phyloP scores from a whole-genome alignment of 1,140 invertebrate genomes.

The Lepidotrigona ventralis region DNA sequence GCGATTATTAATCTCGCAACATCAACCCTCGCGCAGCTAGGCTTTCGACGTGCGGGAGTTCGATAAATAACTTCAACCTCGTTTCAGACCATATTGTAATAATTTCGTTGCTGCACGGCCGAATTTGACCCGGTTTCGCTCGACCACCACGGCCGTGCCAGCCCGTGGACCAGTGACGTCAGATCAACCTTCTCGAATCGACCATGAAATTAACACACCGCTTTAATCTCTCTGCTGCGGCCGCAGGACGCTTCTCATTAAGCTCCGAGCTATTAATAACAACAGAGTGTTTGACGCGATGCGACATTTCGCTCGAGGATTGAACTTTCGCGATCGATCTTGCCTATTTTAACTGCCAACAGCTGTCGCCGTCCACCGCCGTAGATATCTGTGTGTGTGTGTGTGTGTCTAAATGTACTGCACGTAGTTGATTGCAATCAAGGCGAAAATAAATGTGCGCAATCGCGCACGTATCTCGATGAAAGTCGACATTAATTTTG shows the following conservation, averaged over 20 bases:
- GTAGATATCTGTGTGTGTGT: neutral
- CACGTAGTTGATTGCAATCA: neutral
- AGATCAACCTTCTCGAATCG: constrained; percentile 23
- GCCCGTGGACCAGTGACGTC: neutral
- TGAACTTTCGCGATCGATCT: neutral
- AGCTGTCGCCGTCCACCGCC: neutral
- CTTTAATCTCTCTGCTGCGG: neutral
- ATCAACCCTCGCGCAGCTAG: neutral
- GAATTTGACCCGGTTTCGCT: constrained; percentile 44
- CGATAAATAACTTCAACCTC: constrained; percentile 37
- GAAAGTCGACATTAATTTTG: neutral
- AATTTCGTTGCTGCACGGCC: neutral
- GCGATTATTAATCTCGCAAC: constrained; percentile 14
- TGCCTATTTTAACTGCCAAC: neutral
- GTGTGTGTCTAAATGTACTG: neutral
- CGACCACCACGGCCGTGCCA: neutral
- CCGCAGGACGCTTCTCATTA: neutral
- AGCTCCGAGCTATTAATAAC: constrained; percentile 2
- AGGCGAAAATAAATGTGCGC: too few species aligned
- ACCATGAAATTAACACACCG: constrained; percentile 26
- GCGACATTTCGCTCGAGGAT: neutral
- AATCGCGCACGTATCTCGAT: neutral
- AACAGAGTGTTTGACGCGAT: neutral
- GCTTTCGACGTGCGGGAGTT: neutral
- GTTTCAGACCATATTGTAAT: constrained; percentile 37